Base-by-base conservation (phyloP, 2,113 vertebrate species). In the Falcunculus frontatus region DNA sequence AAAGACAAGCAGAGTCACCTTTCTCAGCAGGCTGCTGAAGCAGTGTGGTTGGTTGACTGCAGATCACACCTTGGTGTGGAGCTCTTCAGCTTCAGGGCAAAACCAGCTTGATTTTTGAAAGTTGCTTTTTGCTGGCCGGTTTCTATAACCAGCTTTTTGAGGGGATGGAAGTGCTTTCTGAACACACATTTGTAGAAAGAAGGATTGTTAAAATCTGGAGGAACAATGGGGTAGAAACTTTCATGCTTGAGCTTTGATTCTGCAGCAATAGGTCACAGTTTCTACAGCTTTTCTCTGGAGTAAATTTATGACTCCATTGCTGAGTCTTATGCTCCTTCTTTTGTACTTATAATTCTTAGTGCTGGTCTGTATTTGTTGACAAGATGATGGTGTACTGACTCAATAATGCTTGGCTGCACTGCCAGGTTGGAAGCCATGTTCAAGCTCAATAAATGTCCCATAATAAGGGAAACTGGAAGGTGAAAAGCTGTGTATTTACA, bases 31-130 rank as follows among this genome's bases (percentile, higher is more conserved):
- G n/a, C 59, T 79, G 49, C 57, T 85, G 65, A 82, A 75, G 33
- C 13, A 18, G 11, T 53, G 42, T 0, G 0, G 15, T 67, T 69
- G 35, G 4, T 25, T 89, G 30, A 30, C 16, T 1, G 2, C 39
- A 77, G 33, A 30, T 46, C 63, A 74, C n/a, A 37, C 17, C 50
- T 62, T 35, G 32, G 5, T 50, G 35, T 59, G 62, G 65, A 82
- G 74, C 33, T 73, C 41, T 77, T 84, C 44, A 46, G 17, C 52
- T 72, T 79, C 18, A 53, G 32, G 21, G 11, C 11, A 64, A 86
- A 80, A 69, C 5, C 16, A 57, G 42, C 22, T 59, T 5, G 1
- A 9, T 72, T 93, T 87, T 62, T 80, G 63, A 44, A 85, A 72
- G 17, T 33, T 62, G 13, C 6, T 62, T 87, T 94, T 64, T 83